Percentiles rank a stretch among this genome's conserved stretches.
Conservation (phyloP, 2,888 invertebrate genomes). For the Pollenia griseotomentosa region DNA sequence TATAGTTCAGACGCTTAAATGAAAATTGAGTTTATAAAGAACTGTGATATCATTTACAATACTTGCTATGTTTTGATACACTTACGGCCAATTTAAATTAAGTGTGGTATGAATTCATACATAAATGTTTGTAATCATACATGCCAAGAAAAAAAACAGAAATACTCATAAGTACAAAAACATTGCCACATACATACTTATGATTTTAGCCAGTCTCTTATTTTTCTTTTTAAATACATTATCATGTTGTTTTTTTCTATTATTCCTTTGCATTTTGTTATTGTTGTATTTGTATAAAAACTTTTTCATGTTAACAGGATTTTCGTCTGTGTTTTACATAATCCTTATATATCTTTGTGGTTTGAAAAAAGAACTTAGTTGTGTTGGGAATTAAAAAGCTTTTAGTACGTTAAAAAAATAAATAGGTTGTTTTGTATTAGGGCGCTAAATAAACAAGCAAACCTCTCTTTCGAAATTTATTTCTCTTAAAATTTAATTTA, state of each 20-base stretch:
- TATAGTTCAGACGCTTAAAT: too few relatives aligned
- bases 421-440: neutral
- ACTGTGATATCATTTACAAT: too few relatives aligned
- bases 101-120: too few relatives aligned
- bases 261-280: neutral
- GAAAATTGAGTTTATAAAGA: too few relatives aligned
- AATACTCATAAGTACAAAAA: neutral
- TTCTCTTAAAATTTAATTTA: too few relatives aligned
- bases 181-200: constrained; percentile 1
- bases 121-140: neutral
- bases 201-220: constrained; percentile 27
- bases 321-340: constrained; percentile 28
- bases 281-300: constrained; percentile 17
- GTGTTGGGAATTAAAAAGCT: constrained; percentile 27
- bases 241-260: constrained; percentile 32
- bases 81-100: too few relatives aligned
- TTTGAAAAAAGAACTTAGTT: constrained; percentile 14
- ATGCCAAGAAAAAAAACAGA: neutral
- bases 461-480: too few relatives aligned
- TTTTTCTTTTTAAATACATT: constrained; percentile 16
- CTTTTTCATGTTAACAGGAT: constrained; percentile 51
- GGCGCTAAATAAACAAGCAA: too few relatives aligned
- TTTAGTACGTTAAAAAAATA: constrained; percentile 9
- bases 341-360: constrained; percentile 27
- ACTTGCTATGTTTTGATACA: too few relatives aligned